Evolutionary conservation across 2,113 vertebrate species (phyloP).

Genomic region (Hemiprocne comata): DNA sequence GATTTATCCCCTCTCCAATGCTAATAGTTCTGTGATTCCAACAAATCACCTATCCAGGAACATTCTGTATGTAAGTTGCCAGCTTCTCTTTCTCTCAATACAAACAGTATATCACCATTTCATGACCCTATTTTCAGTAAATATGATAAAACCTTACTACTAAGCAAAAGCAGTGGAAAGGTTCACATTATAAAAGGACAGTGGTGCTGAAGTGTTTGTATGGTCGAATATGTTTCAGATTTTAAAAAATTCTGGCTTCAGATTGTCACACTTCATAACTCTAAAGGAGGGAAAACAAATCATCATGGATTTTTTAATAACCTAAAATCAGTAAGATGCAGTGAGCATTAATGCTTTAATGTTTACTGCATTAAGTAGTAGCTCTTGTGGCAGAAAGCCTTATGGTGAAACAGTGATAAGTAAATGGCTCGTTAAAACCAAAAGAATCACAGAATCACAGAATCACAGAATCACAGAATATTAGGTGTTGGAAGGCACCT

Average conservation of each 20-base stretch:
- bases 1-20: background rate
- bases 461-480: background rate
- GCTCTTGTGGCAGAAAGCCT: background rate
- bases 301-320: conserved; percentile 27
- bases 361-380: background rate
- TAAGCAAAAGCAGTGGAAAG: background rate
- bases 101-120: background rate
- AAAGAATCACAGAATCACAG: background rate
- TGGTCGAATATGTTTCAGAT: background rate
- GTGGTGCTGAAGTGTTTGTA: background rate
- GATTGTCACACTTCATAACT: background rate
- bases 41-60: background rate
- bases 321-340: background rate
- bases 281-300: background rate
- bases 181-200: background rate
- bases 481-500: too few species aligned
- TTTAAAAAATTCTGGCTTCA: background rate
- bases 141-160: background rate
- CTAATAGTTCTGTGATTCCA: background rate
- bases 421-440: background rate
- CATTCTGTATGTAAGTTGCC: background rate
- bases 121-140: background rate
- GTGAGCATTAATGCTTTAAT: background rate
- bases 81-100: background rate
- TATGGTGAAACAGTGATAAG: background rate